Conservation (phyloP, 2,113 vertebrate genomes). For the Alces alces region DNA sequence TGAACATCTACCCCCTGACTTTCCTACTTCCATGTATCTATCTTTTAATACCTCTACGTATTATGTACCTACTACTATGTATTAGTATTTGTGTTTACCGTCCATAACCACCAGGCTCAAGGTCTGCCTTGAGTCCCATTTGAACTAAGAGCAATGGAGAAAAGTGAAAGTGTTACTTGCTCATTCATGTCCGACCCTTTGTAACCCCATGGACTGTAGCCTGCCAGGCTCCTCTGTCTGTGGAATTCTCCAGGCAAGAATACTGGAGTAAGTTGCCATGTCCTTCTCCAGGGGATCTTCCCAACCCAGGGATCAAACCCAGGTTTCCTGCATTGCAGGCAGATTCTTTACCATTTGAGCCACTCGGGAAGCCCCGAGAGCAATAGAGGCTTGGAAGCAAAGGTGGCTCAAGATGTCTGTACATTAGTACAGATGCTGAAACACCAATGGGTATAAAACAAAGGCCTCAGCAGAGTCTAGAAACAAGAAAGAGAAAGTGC, state of each 20-base stretch:
- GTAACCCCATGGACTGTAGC: background rate
- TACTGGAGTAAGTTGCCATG: background rate
- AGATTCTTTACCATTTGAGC: background rate
- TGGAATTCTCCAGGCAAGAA: background rate
- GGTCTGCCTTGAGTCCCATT: background rate
- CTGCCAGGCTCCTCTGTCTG: background rate
- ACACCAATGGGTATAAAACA: background rate
- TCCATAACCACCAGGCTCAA: background rate
- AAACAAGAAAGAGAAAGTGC: background rate
- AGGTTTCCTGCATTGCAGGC: background rate
- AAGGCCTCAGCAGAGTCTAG: background rate
- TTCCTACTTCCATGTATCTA: background rate
- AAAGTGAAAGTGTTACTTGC: background rate
- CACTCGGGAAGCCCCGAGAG: accelerated
- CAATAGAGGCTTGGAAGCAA: background rate
- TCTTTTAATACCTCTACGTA: background rate
- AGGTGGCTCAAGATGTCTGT: background rate
- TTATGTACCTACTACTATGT: background rate
- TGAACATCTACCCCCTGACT: background rate
- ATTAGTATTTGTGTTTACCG: background rate
- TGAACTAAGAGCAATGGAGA: background rate
- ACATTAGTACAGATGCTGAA: accelerated
- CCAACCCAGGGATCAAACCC: background rate
- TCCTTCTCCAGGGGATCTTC: background rate
- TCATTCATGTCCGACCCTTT: background rate